Base-by-base conservation (phyloP, 2,888 invertebrate species). In the Yponomeuta malinellus region DNA sequence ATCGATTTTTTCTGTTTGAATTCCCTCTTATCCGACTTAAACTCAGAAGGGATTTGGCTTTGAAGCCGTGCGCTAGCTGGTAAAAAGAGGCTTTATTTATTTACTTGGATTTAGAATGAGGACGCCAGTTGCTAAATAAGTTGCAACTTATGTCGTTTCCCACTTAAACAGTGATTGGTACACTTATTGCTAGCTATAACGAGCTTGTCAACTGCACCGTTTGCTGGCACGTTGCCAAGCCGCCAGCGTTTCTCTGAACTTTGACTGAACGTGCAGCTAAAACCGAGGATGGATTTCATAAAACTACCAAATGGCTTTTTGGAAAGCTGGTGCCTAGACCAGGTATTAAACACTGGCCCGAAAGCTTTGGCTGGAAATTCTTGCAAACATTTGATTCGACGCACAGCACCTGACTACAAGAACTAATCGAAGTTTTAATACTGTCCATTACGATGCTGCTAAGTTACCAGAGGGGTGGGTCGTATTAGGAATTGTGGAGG, bases 151-250 rank as follows among this genome's bases (percentile, higher is more conserved):
- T 67, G 67, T 67, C 43, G 43, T 67, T 67, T 43, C 33, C 67
- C 67, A 70, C 48, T 71, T 72, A 67, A 33, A 59, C 72, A 63
- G 71, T 72, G 77, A 78, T 80, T 78, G 78, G 78, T 75, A 75
- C 76, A 75, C 74, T 77, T 74, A 63, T 76, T 52, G 48, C 48
- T 68, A 8, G 29, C 10, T 43, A 29, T 48, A 68, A 31, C 75
- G 74, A 74, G 73, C 75, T 73, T 70, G 74, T 71, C 68, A 68
- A 68, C 68, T 48, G 76, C 74, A 72, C 74, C 52, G 74, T 72
- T 74, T 72, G 73, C 75, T 81, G 79, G 81, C 78, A 72, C 71
- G 70, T 65, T 52, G 80, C 81, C 80, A 80, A 76, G 74, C 74
- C 76, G 69, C 73, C 71, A 70, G 72, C 76, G 78, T 59, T 59